Conservation (phyloP, 2,113 vertebrate species). For the Amphiprion ocellaris region DNA sequence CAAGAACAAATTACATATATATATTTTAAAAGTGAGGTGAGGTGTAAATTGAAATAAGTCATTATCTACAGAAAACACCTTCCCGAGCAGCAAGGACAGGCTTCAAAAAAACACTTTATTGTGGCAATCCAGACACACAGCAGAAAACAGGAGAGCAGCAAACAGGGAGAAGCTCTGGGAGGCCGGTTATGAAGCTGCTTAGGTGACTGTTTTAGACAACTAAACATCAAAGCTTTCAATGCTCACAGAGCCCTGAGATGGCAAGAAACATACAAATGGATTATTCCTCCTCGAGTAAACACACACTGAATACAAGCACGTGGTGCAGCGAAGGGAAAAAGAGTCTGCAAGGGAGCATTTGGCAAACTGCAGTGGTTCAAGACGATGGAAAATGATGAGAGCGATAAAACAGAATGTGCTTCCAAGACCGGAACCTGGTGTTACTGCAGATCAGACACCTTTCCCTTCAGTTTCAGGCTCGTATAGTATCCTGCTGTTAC, state of each 20-base stretch:
- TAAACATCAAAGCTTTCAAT: constrained; percentile 73
- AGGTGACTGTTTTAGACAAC: constrained; percentile 67
- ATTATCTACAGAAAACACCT: constrained; percentile 78
- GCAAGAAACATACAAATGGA: constrained; percentile 62
- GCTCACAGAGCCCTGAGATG: constrained; percentile 59
- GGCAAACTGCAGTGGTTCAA: constrained; percentile 7
- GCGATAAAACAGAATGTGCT: neutral
- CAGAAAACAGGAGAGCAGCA: constrained; percentile 27
- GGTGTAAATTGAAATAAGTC: constrained; percentile 62
- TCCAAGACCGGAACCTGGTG: neutral
- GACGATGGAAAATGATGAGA: constrained; percentile 13
- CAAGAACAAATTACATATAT: neutral
- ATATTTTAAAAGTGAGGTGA: neutral
- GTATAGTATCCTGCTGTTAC: constrained; percentile 18
- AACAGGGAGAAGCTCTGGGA: constrained; percentile 50
- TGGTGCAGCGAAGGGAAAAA: neutral
- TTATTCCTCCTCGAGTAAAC: constrained; percentile 67
- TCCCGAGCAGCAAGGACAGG: constrained; percentile 41
- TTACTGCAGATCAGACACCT: neutral
- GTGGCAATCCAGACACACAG: constrained; percentile 59
- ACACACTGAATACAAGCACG: constrained; percentile 12
- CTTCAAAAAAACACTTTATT: constrained; percentile 72
- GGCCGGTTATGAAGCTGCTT: constrained; percentile 66
- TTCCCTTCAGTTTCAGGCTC: neutral
- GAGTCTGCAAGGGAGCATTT: constrained; percentile 16